Evolutionary conservation across 2,113 vertebrate species (phyloP), one percentile per base, ranked within the genome.

Genomic region (Stigmatopora argus): DNA sequence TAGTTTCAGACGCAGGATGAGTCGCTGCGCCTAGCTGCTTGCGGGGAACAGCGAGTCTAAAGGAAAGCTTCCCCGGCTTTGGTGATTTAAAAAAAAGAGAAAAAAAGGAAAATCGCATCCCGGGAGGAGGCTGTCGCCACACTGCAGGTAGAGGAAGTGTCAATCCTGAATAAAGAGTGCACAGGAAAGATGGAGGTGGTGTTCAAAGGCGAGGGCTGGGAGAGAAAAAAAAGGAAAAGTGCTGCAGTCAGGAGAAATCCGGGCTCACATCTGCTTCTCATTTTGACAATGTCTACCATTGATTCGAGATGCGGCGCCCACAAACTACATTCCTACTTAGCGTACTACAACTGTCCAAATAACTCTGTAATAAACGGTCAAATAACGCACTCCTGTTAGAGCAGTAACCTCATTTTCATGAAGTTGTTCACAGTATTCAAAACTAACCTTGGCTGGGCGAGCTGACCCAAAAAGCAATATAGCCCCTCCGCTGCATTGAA

Each of bases 261-360:
- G 84, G 86, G 78, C 85, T 49, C 90, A 92, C 93, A 94, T 95
- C 94, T 96, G 93, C 90, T 94, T 93, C 92, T 93, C 90, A 81
- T 95, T 95, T 88, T 83, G 75, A 96, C 94, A 95, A 92, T 89
- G 84, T 81, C 79, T 55, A 69, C 80, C 85, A 91, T 92, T 92
- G 88, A 92, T 91, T 91, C 86, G 62, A 23, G 72, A 80, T 70
- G 67, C 73, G 72, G 71, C 80, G 64, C 68, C 57, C 63, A 46
- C 55, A 53, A 58, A 67, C 46, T 13, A 35, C 59, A 57, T 66
- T 66, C 23, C 63, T 71, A 65, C 68, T 71, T 75, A 73, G 70
- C 74, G 52, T 67, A 74, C 62, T 13, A 10, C 60, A 66, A 81
- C 70, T 15, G 15, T 44, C 67, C 55, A 72, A 48, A 64, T 52